Evolutionary conservation across 2,888 invertebrate genomes (phyloP).

Genomic region (Cepaea hortensis): DNA sequence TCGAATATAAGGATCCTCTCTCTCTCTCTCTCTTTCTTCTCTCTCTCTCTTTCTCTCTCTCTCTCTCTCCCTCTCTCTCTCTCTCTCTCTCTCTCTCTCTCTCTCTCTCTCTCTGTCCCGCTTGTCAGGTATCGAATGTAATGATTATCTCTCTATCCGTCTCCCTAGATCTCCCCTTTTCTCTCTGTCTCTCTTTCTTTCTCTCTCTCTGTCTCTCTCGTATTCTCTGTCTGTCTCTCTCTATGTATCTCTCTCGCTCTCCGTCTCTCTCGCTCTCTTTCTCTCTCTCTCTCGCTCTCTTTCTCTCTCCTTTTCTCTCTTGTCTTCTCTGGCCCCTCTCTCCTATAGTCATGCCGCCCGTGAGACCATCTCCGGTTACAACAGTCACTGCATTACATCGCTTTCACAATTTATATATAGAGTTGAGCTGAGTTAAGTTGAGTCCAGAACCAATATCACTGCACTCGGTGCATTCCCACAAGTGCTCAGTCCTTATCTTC

Average conservation of each 20-base stretch:
- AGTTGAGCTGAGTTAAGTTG: too few species aligned
- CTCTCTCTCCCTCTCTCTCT: constrained; percentile 3
- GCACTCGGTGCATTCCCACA: too few species aligned
- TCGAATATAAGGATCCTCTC: not conserved
- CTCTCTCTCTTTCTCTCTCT: not conserved
- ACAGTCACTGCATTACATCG: too few species aligned
- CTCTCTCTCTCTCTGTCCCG: not conserved
- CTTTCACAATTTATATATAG: too few species aligned
- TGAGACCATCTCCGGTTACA: too few species aligned
- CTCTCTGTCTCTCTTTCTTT: not conserved
- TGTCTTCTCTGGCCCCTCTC: not conserved
- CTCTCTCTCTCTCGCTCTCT: not conserved
- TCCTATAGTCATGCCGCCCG: not conserved
- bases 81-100: not conserved
- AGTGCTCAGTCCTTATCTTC: too few species aligned
- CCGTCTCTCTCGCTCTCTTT: not conserved
- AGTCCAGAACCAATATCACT: too few species aligned
- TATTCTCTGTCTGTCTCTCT: constrained; percentile 3
- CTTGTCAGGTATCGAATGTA: not conserved
- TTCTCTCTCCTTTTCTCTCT: too few species aligned
- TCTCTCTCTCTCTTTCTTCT: constrained; percentile 3
- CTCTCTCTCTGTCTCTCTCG: not conserved
- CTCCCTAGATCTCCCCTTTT: not conserved
- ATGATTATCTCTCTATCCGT: not conserved
- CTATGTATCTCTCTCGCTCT: not conserved